Conservation (phyloP, 2,888 invertebrate genomes). For the Orchesellides sinensis region DNA sequence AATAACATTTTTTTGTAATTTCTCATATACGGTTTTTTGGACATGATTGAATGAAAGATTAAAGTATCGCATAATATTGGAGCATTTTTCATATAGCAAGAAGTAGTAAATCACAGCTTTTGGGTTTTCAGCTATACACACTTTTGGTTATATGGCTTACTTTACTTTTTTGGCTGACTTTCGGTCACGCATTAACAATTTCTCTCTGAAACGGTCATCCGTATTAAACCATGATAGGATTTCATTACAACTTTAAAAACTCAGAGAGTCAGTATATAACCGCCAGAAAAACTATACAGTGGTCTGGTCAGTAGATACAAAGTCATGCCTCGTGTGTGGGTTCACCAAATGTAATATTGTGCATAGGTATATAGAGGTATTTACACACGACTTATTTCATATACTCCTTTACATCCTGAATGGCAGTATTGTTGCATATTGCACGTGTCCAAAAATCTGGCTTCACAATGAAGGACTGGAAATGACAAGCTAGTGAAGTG, state of each 20-base stretch:
- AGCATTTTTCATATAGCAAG: slow-evolving; percentile 15
- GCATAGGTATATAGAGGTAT: no score
- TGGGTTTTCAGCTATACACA: slow-evolving; percentile 1
- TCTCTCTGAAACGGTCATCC: slow-evolving; percentile 24
- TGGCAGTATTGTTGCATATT: slow-evolving; percentile 8
- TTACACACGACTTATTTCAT: background rate
- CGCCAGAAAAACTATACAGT: slow-evolving; percentile 14
- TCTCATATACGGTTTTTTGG: slow-evolving; percentile 1
- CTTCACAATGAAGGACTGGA: slow-evolving; percentile 46
- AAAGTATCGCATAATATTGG: slow-evolving; percentile 8
- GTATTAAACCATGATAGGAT: background rate
- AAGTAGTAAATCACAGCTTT: background rate
- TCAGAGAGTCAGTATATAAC: background rate
- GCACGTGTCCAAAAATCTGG: slow-evolving; percentile 38
- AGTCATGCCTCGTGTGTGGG: background rate
- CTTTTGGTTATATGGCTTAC: slow-evolving; percentile 7
- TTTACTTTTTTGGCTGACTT: slow-evolving; percentile 5
- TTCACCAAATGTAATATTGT: no score
- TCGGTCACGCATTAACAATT: slow-evolving; percentile 41
- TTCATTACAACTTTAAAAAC: background rate
- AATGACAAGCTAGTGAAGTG: slow-evolving; percentile 56
- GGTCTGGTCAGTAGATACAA: background rate
- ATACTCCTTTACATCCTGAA: background rate
- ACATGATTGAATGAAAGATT: slow-evolving; percentile 43
- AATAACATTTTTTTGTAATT: slow-evolving; percentile 9